These are phyloP conservation scores for Semicossyphus pulcher DNA, from an alignment of 2,113 vertebrate species.

Conservation along the genomic window DNA sequence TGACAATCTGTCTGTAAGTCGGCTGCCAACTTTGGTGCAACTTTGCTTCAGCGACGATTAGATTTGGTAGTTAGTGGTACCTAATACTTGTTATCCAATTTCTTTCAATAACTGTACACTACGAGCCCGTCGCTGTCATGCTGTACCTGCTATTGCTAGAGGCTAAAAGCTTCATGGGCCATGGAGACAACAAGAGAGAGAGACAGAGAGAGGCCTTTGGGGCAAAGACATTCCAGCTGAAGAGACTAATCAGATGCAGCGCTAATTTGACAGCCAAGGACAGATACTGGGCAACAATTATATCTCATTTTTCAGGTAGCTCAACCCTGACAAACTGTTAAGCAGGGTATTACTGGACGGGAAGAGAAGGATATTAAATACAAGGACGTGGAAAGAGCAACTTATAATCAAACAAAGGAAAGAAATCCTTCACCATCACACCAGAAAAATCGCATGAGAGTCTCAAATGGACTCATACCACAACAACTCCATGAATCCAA, in stretches of 20 bases:
- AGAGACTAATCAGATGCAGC: conserved; percentile 38
- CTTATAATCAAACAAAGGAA: not conserved
- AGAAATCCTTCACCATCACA: no score
- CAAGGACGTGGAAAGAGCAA: conserved; percentile 22
- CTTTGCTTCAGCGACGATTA: conserved; percentile 34
- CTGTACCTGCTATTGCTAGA: not conserved
- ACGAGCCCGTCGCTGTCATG: conserved; percentile 2
- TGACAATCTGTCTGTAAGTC: conserved; percentile 44
- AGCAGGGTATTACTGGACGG: no score
- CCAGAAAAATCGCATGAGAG: no score
- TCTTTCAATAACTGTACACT: no score
- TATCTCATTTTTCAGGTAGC: conserved; percentile 39
- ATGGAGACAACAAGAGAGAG: conserved; percentile 15
- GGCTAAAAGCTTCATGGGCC: not conserved
- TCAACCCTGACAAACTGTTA: conserved; percentile 41
- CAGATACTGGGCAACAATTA: conserved; percentile 48
- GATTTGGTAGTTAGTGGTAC: conserved; percentile 7
- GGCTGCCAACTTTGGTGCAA: conserved; percentile 32
- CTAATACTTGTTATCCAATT: conserved; percentile 28
- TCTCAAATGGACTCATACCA: no score
- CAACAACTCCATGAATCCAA: no score
- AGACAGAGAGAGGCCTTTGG: conserved; percentile 5
- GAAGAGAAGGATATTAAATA: conserved; percentile 18
- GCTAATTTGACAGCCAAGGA: conserved; percentile 53
- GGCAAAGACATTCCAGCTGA: conserved; percentile 19